These are phyloP conservation scores for Masnerella sp. DNA, from an alignment of 2,888 invertebrate species.

Conservation along the genomic window DNA sequence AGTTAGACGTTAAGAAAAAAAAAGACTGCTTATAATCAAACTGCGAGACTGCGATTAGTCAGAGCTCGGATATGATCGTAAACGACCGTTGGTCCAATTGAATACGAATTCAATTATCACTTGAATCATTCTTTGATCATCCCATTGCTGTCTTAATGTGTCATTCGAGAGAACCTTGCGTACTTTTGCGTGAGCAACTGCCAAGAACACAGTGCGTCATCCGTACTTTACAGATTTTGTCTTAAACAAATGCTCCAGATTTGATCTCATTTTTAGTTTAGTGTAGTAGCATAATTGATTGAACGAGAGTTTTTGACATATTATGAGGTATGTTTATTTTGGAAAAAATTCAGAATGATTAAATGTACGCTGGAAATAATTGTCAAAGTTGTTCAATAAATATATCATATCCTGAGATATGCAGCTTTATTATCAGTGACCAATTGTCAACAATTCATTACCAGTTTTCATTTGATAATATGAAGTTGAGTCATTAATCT, in stretches of 20 bases:
- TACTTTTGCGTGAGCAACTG: constrained; percentile 29
- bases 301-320: neutral
- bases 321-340: constrained; percentile 28
- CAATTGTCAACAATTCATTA: neutral
- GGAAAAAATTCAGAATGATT: neutral
- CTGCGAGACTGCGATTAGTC: constrained; percentile 16
- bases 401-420: neutral
- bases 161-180: constrained; percentile 9
- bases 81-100: neutral
- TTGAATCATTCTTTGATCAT: neutral
- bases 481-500: too few species aligned
- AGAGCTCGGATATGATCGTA: constrained; percentile 5
- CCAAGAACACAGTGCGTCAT: constrained; percentile 35
- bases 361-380: neutral
- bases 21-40: neutral
- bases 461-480: neutral
- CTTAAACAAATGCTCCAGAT: neutral
- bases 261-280: constrained; percentile 4
- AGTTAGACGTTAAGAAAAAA: constrained; percentile 5
- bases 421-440: constrained; percentile 3
- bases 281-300: neutral
- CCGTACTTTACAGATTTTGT: constrained; percentile 4
- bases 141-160: constrained; percentile 17
- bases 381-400: neutral
- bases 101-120: constrained; percentile 4